Conservation (phyloP, 37 sponge, comb jelly and placozoan species). For the Dysidea cf. avara region DNA sequence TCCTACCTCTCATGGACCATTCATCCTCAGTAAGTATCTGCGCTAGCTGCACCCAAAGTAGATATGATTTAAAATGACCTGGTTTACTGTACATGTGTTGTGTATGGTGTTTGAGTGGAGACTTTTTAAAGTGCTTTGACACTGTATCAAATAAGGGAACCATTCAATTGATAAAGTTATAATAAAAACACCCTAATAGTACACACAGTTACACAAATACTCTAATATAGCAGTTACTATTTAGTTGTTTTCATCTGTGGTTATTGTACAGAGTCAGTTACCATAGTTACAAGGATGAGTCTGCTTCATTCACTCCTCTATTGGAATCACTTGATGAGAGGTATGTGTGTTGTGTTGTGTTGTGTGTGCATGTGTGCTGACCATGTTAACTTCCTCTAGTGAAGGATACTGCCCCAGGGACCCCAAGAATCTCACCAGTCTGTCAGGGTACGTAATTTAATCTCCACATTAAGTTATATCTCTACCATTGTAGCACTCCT, state of each 20-base stretch:
- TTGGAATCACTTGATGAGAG: background rate
- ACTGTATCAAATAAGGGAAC: too few species aligned
- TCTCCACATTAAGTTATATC: too few species aligned
- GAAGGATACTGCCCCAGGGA: background rate
- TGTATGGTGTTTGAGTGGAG: too few species aligned
- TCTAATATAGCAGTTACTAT: background rate
- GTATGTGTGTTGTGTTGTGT: background rate
- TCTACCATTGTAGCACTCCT: background rate
- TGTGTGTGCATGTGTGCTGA: background rate
- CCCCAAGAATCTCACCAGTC: background rate
- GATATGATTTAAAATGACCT: too few species aligned
- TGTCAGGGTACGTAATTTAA: too few species aligned
- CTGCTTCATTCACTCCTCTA: background rate
- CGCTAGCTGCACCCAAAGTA: too few species aligned
- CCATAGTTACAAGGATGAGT: background rate
- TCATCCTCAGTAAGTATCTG: background rate
- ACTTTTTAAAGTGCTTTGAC: too few species aligned
- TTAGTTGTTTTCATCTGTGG: background rate
- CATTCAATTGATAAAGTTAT: too few species aligned
- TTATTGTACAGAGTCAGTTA: background rate
- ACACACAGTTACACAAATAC: too few species aligned
- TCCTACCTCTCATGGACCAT: conserved; percentile 42
- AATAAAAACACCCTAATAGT: too few species aligned
- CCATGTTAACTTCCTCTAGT: background rate
- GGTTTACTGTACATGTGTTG: too few species aligned